phyloP scores from a whole-genome alignment of 2,888 invertebrate species.

The Calameuta filiformis region DNA sequence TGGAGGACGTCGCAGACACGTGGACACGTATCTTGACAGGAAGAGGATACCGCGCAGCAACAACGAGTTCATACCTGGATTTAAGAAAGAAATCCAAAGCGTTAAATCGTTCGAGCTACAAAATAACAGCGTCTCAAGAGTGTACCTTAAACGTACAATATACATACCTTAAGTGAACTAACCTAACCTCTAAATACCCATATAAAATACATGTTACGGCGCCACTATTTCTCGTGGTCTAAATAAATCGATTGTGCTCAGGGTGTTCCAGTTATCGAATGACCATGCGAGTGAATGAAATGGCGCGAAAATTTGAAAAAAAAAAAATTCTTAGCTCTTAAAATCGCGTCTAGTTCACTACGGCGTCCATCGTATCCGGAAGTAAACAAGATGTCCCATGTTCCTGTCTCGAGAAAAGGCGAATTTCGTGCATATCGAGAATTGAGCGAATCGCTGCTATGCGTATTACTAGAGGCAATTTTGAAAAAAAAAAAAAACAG shows the following conservation, averaged over 20 bases:
- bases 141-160: neutral
- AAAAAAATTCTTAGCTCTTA: neutral
- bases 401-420: neutral
- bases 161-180: neutral
- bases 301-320: neutral
- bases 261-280: neutral
- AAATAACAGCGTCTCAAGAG: neutral
- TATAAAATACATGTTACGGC: neutral
- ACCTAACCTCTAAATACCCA: neutral
- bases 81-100: conserved; percentile 26
- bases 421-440: neutral
- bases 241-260: neutral
- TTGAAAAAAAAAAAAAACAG: neutral
- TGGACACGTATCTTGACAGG: conserved; percentile 55
- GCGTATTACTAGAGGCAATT: neutral
- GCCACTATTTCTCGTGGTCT: neutral
- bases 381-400: neutral
- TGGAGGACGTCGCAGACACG: conserved; percentile 42
- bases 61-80: conserved; percentile 58
- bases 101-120: neutral
- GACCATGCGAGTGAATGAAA: neutral
- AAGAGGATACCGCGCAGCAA: conserved; percentile 47
- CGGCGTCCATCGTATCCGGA: too few relatives aligned
- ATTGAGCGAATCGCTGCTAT: neutral
- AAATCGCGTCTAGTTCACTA: too few relatives aligned